Evolutionary conservation across 1,140 invertebrate species (phyloP).

Genomic region (Cydia splendana): DNA sequence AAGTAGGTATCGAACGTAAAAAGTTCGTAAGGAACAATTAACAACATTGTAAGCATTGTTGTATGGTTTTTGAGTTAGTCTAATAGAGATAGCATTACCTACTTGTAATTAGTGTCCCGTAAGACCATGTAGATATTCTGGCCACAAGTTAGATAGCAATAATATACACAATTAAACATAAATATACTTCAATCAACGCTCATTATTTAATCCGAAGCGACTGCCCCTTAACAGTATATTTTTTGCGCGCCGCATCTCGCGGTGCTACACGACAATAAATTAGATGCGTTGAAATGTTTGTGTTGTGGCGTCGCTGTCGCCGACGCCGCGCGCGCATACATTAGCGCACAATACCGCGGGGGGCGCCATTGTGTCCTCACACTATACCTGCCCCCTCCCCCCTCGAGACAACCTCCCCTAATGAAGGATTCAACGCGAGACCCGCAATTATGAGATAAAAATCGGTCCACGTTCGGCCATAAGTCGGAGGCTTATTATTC

Average conservation of each 20-base stretch:
- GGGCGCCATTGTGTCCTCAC: conserved; percentile 72
- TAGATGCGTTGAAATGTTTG: conserved; percentile 79
- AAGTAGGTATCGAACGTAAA: no score
- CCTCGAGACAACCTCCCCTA: conserved; percentile 49
- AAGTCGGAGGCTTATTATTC: conserved; percentile 21
- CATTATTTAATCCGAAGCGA: conserved; percentile 10
- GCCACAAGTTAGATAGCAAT: no score
- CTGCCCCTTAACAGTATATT: conserved; percentile 68
- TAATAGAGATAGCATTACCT: no score
- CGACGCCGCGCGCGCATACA: conserved; percentile 69
- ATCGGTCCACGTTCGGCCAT: conserved; percentile 52
- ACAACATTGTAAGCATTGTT: no score
- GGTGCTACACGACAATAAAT: conserved; percentile 74
- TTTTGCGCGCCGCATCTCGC: conserved; percentile 63
- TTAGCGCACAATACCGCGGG: conserved; percentile 74
- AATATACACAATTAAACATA: conserved; percentile 2
- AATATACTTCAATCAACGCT: conserved; percentile 6
- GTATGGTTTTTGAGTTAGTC: no score
- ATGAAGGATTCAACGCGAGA: conserved; percentile 65
- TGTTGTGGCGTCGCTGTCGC: conserved; percentile 69
- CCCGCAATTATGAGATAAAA: conserved; percentile 73
- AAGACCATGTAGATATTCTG: no score
- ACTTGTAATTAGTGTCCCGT: no score
- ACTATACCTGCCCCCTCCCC: conserved; percentile 43
- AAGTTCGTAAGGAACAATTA: no score